Evolutionary conservation across 2,888 invertebrate species (phyloP), one percentile per base, ranked within the genome.

Genomic region (Amphipyra berbera): DNA sequence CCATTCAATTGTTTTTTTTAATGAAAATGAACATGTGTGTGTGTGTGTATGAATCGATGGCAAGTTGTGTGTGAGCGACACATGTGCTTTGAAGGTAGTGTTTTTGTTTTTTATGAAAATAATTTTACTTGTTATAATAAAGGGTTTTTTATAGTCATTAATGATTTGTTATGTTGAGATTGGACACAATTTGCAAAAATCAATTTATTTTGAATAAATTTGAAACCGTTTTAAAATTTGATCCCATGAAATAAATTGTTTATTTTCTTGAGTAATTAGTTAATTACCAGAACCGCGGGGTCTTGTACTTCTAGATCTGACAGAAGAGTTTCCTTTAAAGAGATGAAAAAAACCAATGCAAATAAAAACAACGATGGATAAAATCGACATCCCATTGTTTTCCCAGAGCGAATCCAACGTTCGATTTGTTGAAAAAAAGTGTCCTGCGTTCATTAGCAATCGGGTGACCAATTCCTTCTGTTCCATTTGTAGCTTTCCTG

Each of bases 1-100:
- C 40, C 56, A 55, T 75, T 78, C 64, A 61, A 72, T 78, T 73
- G 67, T 70, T 60, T 72, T 67, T 65, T 69, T 59, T 61, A 53
- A 52, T 60, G 37, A 41, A 46, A 38, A 13, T 41, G 46, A 8
- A 13, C 38, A 40, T 42, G 56, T 35, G 15, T 50, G 46, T 42
- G 56, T 35, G 15, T 50, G 46, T 45, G n/a, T 13, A 38, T 40
- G 42, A 12, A 15, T 0, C 21, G 0, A 0, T 21, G 6, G 12
- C 6, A 9, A n/a, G 45, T 42, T 37, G 38, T 45, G 53, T 10
- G 58, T 66, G 73, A 37, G 3, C 55, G 55, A 42, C 52, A 47
- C 45, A 21, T 33, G 35, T 40, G 40, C 13, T 35, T 46, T 44
- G 13, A 38, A 38, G 10, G 35, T 35, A 9, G 44, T 35, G 2